Evolutionary conservation across 1,140 invertebrate genomes (phyloP).

Genomic region (Doryteuthis pealeii): DNA sequence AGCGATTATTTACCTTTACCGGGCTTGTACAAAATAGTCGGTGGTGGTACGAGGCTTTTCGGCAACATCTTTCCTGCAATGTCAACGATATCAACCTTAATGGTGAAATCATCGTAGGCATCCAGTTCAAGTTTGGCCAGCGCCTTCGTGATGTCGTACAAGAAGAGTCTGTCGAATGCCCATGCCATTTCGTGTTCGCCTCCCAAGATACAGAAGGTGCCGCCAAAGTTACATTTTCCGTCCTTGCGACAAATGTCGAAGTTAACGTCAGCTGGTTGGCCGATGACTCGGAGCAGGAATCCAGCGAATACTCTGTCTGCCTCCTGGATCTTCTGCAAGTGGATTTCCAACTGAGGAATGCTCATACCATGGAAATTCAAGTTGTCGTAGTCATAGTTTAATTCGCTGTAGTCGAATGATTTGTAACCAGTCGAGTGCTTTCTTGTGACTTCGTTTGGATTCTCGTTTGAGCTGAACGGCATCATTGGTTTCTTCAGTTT

Average conservation of each 20-base stretch:
- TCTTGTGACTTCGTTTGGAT: neutral
- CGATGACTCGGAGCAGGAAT: constrained; percentile 19
- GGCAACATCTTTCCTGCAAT: constrained; percentile 23
- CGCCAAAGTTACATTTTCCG: constrained; percentile 21
- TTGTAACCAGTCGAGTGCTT: neutral
- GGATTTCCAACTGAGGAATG: constrained; percentile 25
- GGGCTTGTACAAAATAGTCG: constrained; percentile 19
- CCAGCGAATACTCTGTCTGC: constrained; percentile 27
- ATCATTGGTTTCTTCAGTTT: constrained; percentile 20
- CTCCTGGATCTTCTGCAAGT: constrained; percentile 15
- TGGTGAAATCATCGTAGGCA: constrained; percentile 18
- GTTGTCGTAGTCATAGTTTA: constrained; percentile 9
- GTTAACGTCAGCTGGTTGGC: constrained; percentile 22
- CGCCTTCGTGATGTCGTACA: constrained; percentile 28
- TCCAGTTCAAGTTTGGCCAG: constrained; percentile 18
- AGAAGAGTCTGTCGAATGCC: constrained; percentile 30
- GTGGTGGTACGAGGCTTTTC: constrained; percentile 14
- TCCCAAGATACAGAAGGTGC: constrained; percentile 32
- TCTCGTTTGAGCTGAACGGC: neutral
- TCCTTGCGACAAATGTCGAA: constrained; percentile 24
- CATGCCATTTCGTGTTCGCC: constrained; percentile 29
- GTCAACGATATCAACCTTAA: constrained; percentile 18
- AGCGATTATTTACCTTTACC: constrained; percentile 1
- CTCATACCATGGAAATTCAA: neutral
- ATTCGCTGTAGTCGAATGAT: constrained; percentile 6